These are phyloP conservation scores for Elaeidobius kamerunicus DNA, from an alignment of 2,888 invertebrate species.

Conservation along the genomic window DNA sequence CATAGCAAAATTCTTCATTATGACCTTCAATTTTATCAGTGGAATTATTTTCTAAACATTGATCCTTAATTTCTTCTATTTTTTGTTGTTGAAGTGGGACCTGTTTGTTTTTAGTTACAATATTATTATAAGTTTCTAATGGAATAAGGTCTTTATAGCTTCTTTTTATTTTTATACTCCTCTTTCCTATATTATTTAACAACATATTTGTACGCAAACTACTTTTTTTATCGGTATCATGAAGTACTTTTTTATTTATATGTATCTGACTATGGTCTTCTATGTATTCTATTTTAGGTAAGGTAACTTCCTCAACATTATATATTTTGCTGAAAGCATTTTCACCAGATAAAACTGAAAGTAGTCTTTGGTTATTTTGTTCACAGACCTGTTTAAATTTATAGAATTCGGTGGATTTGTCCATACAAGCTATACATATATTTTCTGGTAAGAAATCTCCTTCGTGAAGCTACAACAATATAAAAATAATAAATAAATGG, in stretches of 20 bases:
- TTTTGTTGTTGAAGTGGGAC: no score
- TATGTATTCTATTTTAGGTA: not conserved
- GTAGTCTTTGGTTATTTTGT: conserved; percentile 32
- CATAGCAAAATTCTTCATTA: no score
- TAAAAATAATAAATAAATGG: not conserved
- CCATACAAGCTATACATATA: conserved; percentile 39
- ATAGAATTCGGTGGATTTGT: conserved; percentile 34
- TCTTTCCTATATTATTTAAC: no score
- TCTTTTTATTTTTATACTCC: not conserved
- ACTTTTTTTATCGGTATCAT: no score
- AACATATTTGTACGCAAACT: no score
- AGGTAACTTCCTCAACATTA: not conserved
- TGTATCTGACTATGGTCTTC: no score
- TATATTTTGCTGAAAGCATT: no score
- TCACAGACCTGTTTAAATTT: conserved; percentile 39
- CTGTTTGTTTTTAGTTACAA: no score
- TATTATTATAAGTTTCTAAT: not conserved
- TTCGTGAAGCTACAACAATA: conserved; percentile 38
- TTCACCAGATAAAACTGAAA: conserved; percentile 13
- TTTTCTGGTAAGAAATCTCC: conserved; percentile 40
- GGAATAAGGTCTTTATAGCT: not conserved
- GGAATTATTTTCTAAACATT: no score
- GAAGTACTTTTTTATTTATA: no score
- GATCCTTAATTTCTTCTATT: no score
- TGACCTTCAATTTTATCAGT: no score